A percentile compares a stretch with the other conserved stretches of the same genome.
These are phyloP conservation scores for human (Homo sapiens) DNA, from an alignment of 2,113 vertebrate genomes.

Conservation along the genomic window GRCh38 chr5:105512501-105513000, in stretches of 20 bases:
- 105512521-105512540: too few relatives aligned
- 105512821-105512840: neutral
- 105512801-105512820: neutral
- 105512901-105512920: neutral
- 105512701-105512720: neutral
- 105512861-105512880: neutral
- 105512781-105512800: neutral
- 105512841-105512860: neutral
- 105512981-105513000: neutral
- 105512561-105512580: neutral
- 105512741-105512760: neutral
- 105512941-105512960: neutral
- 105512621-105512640: neutral
- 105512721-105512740: neutral
- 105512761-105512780: neutral
- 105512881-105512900: neutral
- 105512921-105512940: neutral
- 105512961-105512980: neutral
- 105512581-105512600: neutral
- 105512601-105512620: neutral
- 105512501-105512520: neutral
- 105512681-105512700: neutral
- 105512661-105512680: neutral
- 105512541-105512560: neutral
- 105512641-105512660: neutral